phyloP scores from a whole-genome alignment of 2,113 vertebrate genomes.

The Odontesthes bonariensis region DNA sequence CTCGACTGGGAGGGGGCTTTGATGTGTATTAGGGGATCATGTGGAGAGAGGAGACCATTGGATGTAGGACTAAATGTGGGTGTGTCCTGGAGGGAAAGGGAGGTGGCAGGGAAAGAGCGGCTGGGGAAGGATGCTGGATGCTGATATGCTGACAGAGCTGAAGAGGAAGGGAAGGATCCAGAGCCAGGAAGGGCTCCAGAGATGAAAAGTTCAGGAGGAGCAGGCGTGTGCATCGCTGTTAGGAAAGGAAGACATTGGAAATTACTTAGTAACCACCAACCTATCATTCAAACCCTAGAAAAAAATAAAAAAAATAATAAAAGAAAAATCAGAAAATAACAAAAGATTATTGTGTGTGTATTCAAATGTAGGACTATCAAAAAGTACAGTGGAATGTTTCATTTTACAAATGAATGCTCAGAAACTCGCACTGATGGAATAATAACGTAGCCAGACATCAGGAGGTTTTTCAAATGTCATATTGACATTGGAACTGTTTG shows the following conservation, averaged over 20 bases:
- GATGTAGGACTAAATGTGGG: slow-evolving; percentile 93
- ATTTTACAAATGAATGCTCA: slow-evolving; percentile 10
- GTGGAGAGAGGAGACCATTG: slow-evolving; percentile 90
- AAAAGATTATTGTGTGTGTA: neutral
- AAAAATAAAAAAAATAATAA: no score
- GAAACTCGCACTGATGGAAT: slow-evolving; percentile 22
- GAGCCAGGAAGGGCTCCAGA: slow-evolving; percentile 93
- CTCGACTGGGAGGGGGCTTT: slow-evolving; percentile 86
- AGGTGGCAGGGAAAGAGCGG: slow-evolving; percentile 90
- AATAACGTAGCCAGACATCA: slow-evolving; percentile 42
- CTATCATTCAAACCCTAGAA: slow-evolving; percentile 13
- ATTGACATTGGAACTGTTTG: slow-evolving; percentile 61
- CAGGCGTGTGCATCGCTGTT: slow-evolving; percentile 95
- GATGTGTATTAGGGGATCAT: slow-evolving; percentile 90
- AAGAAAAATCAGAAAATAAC: neutral
- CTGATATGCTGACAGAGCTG: slow-evolving; percentile 95
- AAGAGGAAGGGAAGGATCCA: slow-evolving; percentile 93
- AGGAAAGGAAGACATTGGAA: slow-evolving; percentile 61
- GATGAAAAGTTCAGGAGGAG: slow-evolving; percentile 95
- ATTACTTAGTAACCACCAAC: slow-evolving; percentile 46
- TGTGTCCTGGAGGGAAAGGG: slow-evolving; percentile 91
- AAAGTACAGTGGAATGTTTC: neutral
- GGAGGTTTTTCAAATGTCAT: slow-evolving; percentile 62
- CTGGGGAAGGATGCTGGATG: slow-evolving; percentile 95
- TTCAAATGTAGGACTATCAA: neutral